Base-by-base conservation (phyloP, 2,888 invertebrate genomes). In the Drosophila ezoana region DNA sequence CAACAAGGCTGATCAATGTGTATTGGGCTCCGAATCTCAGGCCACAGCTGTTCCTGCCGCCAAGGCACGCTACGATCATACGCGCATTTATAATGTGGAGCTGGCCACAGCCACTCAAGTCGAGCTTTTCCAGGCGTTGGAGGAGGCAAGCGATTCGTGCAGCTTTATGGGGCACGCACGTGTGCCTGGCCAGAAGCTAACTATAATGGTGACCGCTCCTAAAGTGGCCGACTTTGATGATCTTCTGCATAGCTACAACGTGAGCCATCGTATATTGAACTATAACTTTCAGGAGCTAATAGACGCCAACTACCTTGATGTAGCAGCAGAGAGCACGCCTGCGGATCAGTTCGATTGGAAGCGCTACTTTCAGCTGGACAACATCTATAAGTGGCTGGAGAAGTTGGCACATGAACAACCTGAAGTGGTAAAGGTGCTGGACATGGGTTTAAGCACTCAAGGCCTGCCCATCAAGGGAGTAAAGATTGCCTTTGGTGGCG, bases 401-500 rank as follows among this genome's bases (percentile, higher is more conserved):
- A 70, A 78, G 32, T 18, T 90, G 35, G 77, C 84, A 0, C 43
- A 51, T 0, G 74, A 89, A 4, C 72, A 90, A 33, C 78, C 89
- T 0, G 81, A 87, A 11, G 77, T 89, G 16, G 91, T 93, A 0
- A 90, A 88, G 4, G 32, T 92, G 1, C 47, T 93, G 3, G 89
- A 91, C 28, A 92, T 93, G 69, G 94, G 94, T 5, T 65, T 72
- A 1, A 93, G 93, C 28, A 93, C 92, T 37, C 93, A 94, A 89
- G 93, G 93, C 0, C 77, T 93, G 37, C 89, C 92, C 35, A 93
- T 94, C 16, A 89, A 91, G 43, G 94, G 94, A 5, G 90, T 94
- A 1, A 92, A 91, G 56, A 70, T 94, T 1, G 91, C 93, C 2
- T 92, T 89, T 54, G 90, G 89, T 33, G 41, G 72, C 3, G 80